phyloP scores from a whole-genome alignment of 2,113 vertebrate genomes.

The Esox niger region DNA sequence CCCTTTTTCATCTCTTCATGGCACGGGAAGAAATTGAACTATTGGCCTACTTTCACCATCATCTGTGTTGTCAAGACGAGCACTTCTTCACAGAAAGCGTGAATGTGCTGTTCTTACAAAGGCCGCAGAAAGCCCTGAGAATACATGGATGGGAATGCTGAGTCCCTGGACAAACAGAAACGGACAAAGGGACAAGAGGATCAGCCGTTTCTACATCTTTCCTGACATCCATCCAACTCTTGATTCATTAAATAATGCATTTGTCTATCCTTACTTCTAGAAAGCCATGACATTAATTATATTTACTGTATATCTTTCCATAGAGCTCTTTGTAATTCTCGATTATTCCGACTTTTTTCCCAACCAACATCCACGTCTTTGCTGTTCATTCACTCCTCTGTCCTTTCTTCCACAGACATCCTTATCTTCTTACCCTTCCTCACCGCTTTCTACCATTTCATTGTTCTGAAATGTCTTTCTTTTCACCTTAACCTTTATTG shows the following conservation, averaged over 20 bases:
- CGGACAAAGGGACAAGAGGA: slow-evolving; percentile 6
- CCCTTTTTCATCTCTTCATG: slow-evolving; percentile 61
- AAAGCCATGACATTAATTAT: too few species aligned
- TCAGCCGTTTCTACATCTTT: not conserved
- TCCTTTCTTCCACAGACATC: not conserved
- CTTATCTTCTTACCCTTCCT: too few species aligned
- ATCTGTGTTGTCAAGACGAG: slow-evolving; percentile 68
- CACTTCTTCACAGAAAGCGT: slow-evolving; percentile 67
- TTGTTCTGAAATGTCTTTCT: not conserved
- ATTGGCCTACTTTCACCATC: slow-evolving; percentile 63
- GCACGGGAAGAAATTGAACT: slow-evolving; percentile 63
- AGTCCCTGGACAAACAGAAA: slow-evolving; percentile 33
- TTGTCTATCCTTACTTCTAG: too few species aligned
- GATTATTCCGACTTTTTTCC: slow-evolving; percentile 31
- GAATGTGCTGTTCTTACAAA: slow-evolving; percentile 74
- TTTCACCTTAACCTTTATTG: not conserved
- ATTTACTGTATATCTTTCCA: too few species aligned
- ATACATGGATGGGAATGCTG: slow-evolving; percentile 45
- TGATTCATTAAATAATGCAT: too few species aligned
- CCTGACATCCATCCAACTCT: too few species aligned
- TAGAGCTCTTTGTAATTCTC: slow-evolving; percentile 11
- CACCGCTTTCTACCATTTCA: not conserved
- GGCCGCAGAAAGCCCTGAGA: slow-evolving; percentile 68
- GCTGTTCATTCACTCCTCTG: not conserved
- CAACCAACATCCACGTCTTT: slow-evolving; percentile 8